Base-by-base conservation (phyloP, 2,113 vertebrate genomes). In the Leucopsar rothschildi region DNA sequence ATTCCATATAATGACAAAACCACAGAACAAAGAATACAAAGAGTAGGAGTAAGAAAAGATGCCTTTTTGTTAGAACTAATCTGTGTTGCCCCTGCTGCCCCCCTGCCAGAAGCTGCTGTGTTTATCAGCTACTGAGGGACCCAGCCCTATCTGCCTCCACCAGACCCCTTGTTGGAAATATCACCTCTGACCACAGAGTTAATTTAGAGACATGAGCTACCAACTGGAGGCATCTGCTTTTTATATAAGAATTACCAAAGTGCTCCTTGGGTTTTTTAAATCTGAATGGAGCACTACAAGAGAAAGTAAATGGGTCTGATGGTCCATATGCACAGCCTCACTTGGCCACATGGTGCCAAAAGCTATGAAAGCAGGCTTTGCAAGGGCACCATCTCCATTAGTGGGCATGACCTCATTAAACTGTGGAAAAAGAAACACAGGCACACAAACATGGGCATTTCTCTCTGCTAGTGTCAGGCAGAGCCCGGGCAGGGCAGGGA, bases 401-500 rank as follows among this genome's bases (percentile, higher is more conserved):
- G 13, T 15, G 23, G 28, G 21, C 13, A 50, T 0, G 1, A 57
- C 18, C 23, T 71, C 64, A 39, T 75, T 70, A 56, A 82, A 71
- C 7, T 1, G 25, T 9, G 18, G 12, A 33, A 40, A 63, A 76
- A 52, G 37, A 72, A 76, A 57, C 24, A 44, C 1, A 0, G 11
- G 9, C 1, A 3, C 23, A n/a, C 2, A 0, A 0, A 57, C 31
- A 35, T 0, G 0, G 27, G 16, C 2, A 2, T 33, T 84, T 55
- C 42, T 65, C 39, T 69, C 16, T 0, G 1, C 56, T 3, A 3
- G 17, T 57, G 70, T 17, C 64, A 61, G 65, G 37, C 44, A 85
- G 71, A 76, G 29, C 44, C 29, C 24, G 28, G 68, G 23, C 50
- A 37, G 40, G 0, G 0, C 5, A 6, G 35, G 49, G 35, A 80